Evolutionary conservation across 1,140 invertebrate genomes (phyloP).

Genomic region (Lepidurus apus): DNA sequence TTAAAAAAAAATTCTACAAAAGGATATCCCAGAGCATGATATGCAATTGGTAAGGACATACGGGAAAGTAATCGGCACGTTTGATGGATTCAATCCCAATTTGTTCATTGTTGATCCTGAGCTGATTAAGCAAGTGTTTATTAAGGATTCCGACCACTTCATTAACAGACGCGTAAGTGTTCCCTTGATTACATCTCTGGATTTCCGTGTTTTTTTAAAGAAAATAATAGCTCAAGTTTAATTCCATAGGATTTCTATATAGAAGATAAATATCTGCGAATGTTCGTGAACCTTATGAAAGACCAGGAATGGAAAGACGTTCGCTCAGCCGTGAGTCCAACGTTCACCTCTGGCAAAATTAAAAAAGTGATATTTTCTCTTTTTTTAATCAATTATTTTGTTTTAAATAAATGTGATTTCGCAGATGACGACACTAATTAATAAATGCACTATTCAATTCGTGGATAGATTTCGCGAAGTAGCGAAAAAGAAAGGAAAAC

Average conservation of each 20-base stretch:
- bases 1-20: not conserved
- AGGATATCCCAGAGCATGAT: constrained; percentile 32
- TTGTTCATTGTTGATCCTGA: constrained; percentile 45
- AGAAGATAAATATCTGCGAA: constrained; percentile 26
- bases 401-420: not conserved
- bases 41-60: constrained; percentile 29
- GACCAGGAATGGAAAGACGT: constrained; percentile 52
- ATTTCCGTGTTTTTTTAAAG: too few relatives aligned
- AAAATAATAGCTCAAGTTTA: not conserved
- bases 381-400: not conserved
- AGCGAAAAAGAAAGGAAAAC: constrained; percentile 24
- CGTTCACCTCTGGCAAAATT: constrained; percentile 48
- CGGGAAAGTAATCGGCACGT: constrained; percentile 31
- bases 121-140: constrained; percentile 51
- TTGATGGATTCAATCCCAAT: constrained; percentile 29
- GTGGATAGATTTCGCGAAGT: not conserved
- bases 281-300: constrained; percentile 28
- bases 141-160: constrained; percentile 55
- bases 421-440: constrained; percentile 30
- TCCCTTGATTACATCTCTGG: not conserved
- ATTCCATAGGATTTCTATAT: not conserved
- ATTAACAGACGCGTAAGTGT: constrained; percentile 42
- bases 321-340: constrained; percentile 52
- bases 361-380: constrained; percentile 19
- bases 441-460: constrained; percentile 19